Base-by-base conservation (phyloP, 2,888 invertebrate species). In the Euphydryas editha region DNA sequence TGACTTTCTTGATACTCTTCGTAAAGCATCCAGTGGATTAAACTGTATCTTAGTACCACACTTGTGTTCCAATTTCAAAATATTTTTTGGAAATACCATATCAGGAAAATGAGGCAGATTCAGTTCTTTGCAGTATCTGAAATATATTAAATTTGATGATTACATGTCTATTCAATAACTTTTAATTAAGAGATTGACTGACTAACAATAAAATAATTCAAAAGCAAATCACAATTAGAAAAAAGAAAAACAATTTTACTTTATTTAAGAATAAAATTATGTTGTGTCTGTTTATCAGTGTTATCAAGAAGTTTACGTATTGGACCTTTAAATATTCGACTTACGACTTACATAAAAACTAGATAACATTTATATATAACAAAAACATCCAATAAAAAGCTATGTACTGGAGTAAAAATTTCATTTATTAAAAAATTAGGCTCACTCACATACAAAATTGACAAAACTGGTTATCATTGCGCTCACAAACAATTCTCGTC, bases 51-150 rank as follows among this genome's bases (percentile, higher is more conserved):
- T 82, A 47, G 95, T 94, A 65, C 97, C 96, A 81, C 92, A 92
- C 62, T 88, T 90, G 83, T 98, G 97, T 55, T 90, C 86, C 47
- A 99, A 81, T 36, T 91, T 91, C 44, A 99, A 89, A 69, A 94
- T 87, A 82, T 99, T 99, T 77, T 97, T 96, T 20, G 98, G 97
- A 92, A 99, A 99, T 21, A 99, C 97, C 99, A 99, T 99, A 82
- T 99, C 99, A 6, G 99, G 99, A 77, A 98, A 94, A 83, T 98
- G 98, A n/a, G 98, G 98, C 75, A 99, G 93, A 65, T 94, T 93
- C 67, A 98, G 86, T 46, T 95, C 93, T 74, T 94, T 94, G 62
- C 94, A 95, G 81, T 95, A 98, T 75, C 96, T 97, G 83, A 94
- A 91, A 76, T 69, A 65, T 62, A 62, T 49, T 47, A 4, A 39